Evolutionary conservation across 2,113 vertebrate genomes (phyloP).

Genomic region (Ibidorhyncha struthersii): DNA sequence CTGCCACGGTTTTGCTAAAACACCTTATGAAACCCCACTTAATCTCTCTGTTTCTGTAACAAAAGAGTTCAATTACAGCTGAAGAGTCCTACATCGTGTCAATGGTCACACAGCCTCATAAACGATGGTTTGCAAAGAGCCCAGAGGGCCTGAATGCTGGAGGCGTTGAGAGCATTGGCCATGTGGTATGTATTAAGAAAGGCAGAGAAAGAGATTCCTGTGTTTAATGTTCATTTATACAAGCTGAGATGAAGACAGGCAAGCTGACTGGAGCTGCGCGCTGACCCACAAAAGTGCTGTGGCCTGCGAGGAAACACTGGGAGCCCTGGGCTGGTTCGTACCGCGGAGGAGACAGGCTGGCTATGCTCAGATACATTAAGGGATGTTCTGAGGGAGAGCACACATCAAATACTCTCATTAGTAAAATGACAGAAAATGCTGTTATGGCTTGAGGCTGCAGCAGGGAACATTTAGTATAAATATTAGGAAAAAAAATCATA

Average conservation of each 20-base stretch:
- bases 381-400: constrained; percentile 23
- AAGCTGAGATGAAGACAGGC: constrained; percentile 47
- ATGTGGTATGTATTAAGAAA: constrained; percentile 6
- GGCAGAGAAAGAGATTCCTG: background rate
- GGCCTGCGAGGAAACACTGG: constrained; percentile 19
- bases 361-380: constrained; percentile 12
- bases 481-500: constrained; percentile 43
- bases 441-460: constrained; percentile 55
- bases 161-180: background rate
- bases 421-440: constrained; percentile 55
- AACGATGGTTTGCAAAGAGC: background rate
- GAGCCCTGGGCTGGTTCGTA: background rate
- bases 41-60: background rate
- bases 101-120: background rate
- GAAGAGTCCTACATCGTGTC: background rate
- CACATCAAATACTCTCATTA: constrained; percentile 36
- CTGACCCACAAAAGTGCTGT: background rate
- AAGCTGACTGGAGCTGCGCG: background rate
- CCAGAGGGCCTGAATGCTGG: background rate
- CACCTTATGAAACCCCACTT: background rate
- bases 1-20: background rate
- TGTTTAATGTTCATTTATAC: background rate
- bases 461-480: constrained; percentile 62
- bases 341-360: background rate
- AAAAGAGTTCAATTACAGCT: background rate